Evolutionary conservation across 2,888 invertebrate species (phyloP), one percentile per base, ranked within the genome.

Genomic region (Laspeyria flexula): DNA sequence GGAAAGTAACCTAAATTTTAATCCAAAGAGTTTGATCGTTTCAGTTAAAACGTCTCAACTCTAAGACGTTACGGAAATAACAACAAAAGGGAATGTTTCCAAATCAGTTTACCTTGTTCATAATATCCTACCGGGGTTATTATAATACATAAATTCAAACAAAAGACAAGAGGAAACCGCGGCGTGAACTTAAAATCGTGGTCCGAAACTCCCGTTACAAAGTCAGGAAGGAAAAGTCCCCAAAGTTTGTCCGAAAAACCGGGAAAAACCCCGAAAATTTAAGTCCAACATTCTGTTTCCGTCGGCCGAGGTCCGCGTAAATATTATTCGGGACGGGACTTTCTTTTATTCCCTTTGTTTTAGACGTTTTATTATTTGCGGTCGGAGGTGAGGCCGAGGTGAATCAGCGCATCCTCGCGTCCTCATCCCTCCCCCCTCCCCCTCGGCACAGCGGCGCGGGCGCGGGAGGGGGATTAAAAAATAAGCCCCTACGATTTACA

Each of bases 281-380:
- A 80, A 85, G 79, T 77, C 79, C 75, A 79, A 81, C 84, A 81
- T 81, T 82, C 81, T 79, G 82, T 78, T 86, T 88, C 90, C 89
- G 84, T 72, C 73, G 77, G 77, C 69, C 75, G 80, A 71, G 78
- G 77, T 75, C 69, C 65, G 77, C 81, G 85, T 85, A 85, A 89
- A 90, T 86, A 89, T 88, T 88, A 90, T 89, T 85, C 85, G 79
- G 83, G 81, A 75, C 85, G 78, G 83, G 80, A 75, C 76, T 84
- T 79, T 82, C 83, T 84, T 85, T 86, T 83, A 85, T 88, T 81
- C 79, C 66, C 78, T 86, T 91, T 90, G 89, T 90, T 90, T 88
- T 78, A 85, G 79, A 75, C 73, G 71, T 78, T 85, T 82, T 82
- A 85, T 88, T 88, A 83, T 86, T 81, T 83, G 83, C 73, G 79